A percentile compares a stretch with the other conserved stretches of the same genome.
These are phyloP conservation scores for Triplophysa rosa DNA, from an alignment of 2,113 vertebrate genomes.

Conservation along the genomic window DNA sequence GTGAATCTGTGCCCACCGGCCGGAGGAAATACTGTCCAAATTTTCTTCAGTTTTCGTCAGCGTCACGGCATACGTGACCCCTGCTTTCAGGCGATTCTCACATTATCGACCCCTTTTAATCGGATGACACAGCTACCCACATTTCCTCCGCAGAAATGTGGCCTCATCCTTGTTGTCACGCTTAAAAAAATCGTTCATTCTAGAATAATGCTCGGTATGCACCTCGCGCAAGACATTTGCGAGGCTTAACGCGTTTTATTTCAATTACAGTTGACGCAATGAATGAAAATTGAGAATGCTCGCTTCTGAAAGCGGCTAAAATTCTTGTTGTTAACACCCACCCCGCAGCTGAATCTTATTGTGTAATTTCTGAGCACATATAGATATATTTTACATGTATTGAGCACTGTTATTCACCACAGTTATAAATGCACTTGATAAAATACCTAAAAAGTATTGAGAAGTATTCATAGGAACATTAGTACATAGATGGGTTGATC, in stretches of 20 bases:
- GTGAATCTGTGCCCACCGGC: not conserved
- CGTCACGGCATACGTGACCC: not conserved
- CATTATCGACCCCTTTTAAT: constrained; percentile 3
- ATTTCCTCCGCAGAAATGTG: not conserved
- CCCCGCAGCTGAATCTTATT: not conserved
- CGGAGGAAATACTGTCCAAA: not conserved
- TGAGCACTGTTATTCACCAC: no score
- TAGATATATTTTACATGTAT: no score
- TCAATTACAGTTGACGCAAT: constrained; percentile 12
- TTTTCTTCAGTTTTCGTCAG: not conserved
- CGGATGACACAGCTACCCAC: not conserved
- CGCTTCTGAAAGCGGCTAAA: not conserved
- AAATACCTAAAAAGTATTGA: no score
- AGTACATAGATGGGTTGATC: no score
- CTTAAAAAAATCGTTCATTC: constrained; percentile 9
- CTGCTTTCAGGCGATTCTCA: not conserved
- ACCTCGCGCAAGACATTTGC: not conserved
- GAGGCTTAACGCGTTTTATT: constrained; percentile 13
- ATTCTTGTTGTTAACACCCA: constrained; percentile 5
- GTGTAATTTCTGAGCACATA: no score
- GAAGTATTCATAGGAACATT: no score
- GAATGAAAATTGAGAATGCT: not conserved
- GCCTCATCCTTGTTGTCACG: not conserved
- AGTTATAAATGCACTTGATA: no score
- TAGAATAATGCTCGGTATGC: not conserved